Percentiles rank a stretch among this genome's conserved stretches.
phyloP scores from a whole-genome alignment of 2,888 invertebrate genomes.

The Ormyrus nitidulus region DNA sequence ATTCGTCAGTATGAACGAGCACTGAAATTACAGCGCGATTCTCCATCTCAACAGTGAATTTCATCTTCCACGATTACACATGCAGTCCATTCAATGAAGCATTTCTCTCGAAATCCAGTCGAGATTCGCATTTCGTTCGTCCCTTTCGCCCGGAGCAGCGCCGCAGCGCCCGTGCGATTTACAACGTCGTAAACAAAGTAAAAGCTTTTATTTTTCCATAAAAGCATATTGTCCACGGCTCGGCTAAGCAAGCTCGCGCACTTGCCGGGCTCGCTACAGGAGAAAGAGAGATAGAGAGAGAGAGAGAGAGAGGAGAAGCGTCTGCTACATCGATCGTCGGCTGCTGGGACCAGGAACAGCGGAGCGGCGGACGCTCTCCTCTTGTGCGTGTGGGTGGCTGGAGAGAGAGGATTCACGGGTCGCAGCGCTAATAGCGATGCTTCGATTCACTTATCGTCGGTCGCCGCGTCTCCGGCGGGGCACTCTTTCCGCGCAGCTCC shows the following conservation, averaged over 20 bases:
- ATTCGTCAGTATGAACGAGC: too few relatives aligned
- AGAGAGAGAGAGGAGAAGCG: slow-evolving; percentile 10
- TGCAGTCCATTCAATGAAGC: too few relatives aligned
- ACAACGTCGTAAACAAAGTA: slow-evolving; percentile 7
- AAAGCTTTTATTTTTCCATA: not conserved
- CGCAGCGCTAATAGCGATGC: slow-evolving; percentile 52
- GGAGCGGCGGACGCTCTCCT: slow-evolving; percentile 1
- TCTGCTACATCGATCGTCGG: slow-evolving; percentile 43
- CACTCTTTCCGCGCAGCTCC: slow-evolving; percentile 62
- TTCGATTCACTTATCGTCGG: slow-evolving; percentile 53
- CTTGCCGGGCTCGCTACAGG: not conserved
- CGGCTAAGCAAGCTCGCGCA: not conserved
- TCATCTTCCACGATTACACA: too few relatives aligned
- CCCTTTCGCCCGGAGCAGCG: too few relatives aligned
- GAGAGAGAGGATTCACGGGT: slow-evolving; percentile 34
- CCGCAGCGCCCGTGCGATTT: not conserved
- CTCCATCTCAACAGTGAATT: too few relatives aligned
- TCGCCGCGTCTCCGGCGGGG: slow-evolving; percentile 14
- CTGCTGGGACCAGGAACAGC: slow-evolving; percentile 30
- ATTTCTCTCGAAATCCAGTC: too few relatives aligned
- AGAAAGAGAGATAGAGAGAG: not conserved
- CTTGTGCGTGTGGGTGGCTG: not conserved
- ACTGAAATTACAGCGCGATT: too few relatives aligned
- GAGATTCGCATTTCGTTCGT: too few relatives aligned
- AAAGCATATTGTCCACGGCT: not conserved